These are phyloP conservation scores for Vidua chalybeata DNA, from an alignment of 2,113 vertebrate genomes.

Conservation along the genomic window DNA sequence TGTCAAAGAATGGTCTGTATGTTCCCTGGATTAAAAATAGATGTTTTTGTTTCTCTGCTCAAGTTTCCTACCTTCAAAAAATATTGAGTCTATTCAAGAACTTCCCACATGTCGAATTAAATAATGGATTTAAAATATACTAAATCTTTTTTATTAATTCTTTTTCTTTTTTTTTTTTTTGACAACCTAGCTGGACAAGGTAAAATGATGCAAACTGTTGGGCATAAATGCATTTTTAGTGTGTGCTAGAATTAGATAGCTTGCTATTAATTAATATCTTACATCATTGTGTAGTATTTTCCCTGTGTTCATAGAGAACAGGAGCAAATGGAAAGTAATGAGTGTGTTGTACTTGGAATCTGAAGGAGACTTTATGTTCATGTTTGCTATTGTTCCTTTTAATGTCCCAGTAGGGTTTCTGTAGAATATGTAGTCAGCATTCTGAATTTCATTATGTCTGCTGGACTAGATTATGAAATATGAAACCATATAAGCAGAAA, in stretches of 20 bases:
- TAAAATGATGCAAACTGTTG: not conserved
- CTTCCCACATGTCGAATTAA: not conserved
- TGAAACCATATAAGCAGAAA: not conserved
- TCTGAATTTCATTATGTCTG: slow-evolving; percentile 21
- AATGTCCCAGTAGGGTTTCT: not conserved
- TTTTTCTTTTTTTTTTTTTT: not conserved
- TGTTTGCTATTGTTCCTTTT: slow-evolving; percentile 31
- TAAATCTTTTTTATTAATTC: not conserved
- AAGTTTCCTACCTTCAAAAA: not conserved
- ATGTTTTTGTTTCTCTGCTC: not conserved
- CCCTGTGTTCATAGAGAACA: not conserved
- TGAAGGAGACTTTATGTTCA: not conserved
- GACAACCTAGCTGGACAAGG: not conserved
- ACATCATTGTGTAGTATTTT: not conserved
- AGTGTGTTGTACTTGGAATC: not conserved
- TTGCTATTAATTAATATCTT: not conserved
- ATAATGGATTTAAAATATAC: not conserved
- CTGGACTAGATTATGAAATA: not conserved
- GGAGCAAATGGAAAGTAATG: not conserved
- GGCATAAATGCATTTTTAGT: not conserved
- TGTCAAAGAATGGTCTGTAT: not conserved
- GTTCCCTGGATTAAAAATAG: not conserved
- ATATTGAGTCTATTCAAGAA: not conserved
- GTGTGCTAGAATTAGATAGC: not conserved
- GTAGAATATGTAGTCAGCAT: not conserved